Conservation (phyloP, 2,888 invertebrate species). For the Pinctada fucata region DNA sequence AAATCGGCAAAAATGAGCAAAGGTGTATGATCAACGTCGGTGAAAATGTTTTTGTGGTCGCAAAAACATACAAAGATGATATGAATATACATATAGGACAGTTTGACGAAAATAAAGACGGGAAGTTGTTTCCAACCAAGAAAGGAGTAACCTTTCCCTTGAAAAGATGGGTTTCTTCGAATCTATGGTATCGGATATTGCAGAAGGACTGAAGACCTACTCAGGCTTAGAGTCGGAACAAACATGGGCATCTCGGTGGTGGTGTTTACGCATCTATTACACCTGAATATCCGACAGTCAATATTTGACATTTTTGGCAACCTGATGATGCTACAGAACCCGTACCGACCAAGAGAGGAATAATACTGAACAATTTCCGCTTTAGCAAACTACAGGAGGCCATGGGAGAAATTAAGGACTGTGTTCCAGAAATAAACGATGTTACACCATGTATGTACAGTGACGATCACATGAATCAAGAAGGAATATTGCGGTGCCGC, state of each 20-base stretch:
- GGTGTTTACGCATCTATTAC: slow-evolving; percentile 16
- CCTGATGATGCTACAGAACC: slow-evolving; percentile 11
- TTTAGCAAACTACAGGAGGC: slow-evolving; percentile 8
- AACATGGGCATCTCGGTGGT: slow-evolving; percentile 8
- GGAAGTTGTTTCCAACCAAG: slow-evolving; percentile 7
- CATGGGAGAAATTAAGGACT: not conserved
- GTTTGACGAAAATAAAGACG: not conserved
- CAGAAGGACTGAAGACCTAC: not conserved
- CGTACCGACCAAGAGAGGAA: slow-evolving; percentile 21
- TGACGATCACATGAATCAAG: too few relatives aligned
- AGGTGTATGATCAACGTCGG: too few relatives aligned
- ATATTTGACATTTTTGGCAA: slow-evolving; percentile 25
- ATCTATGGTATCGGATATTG: not conserved
- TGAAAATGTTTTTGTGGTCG: too few relatives aligned
- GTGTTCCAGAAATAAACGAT: slow-evolving; percentile 18
- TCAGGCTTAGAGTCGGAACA: not conserved
- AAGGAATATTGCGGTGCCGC: slow-evolving; percentile 2
- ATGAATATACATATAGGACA: slow-evolving; percentile 18
- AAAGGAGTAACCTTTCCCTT: slow-evolving; percentile 14
- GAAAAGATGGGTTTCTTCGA: slow-evolving; percentile 15
- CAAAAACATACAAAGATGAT: slow-evolving; percentile 15
- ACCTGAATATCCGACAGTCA: slow-evolving; percentile 1
- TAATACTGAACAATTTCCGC: slow-evolving; percentile 5
- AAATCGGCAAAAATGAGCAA: too few relatives aligned
- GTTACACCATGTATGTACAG: slow-evolving; percentile 3